Conservation (phyloP, 2,888 invertebrate genomes). For the Dyspetes luteomarginatus region DNA sequence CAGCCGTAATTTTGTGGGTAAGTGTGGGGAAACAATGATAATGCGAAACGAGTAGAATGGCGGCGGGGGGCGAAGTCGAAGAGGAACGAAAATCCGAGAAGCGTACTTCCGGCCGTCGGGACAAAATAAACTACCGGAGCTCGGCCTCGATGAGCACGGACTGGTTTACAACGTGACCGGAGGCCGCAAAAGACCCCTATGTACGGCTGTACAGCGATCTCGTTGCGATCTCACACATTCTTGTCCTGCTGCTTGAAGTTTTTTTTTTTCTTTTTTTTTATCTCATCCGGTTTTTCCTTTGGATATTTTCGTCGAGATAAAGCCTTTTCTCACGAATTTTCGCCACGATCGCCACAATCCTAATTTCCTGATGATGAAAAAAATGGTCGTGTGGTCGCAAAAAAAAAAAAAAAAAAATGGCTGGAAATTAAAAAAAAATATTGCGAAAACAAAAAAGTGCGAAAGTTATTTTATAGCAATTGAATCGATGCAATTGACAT, state of each 20-base stretch:
- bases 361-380: constrained; percentile 26
- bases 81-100: constrained; percentile 72
- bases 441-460: no score
- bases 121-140: constrained; percentile 80
- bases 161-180: constrained; percentile 67
- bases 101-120: constrained; percentile 77
- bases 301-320: no score
- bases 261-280: not conserved
- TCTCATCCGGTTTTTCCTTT: no score
- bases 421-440: no score
- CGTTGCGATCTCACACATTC: constrained; percentile 47
- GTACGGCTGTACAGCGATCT: constrained; percentile 14
- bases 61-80: constrained; percentile 40
- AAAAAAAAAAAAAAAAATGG: no score
- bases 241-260: constrained; percentile 30
- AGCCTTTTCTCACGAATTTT: constrained; percentile 21
- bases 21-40: constrained; percentile 42
- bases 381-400: not conserved
- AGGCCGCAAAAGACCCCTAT: constrained; percentile 60
- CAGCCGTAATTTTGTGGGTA: constrained; percentile 46
- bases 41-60: constrained; percentile 26
- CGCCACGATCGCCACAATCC: constrained; percentile 11
- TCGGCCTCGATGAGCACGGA: constrained; percentile 78
- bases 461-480: no score
- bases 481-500: no score